Conservation (phyloP, 2,888 invertebrate species). For the Parnassius orleans region DNA sequence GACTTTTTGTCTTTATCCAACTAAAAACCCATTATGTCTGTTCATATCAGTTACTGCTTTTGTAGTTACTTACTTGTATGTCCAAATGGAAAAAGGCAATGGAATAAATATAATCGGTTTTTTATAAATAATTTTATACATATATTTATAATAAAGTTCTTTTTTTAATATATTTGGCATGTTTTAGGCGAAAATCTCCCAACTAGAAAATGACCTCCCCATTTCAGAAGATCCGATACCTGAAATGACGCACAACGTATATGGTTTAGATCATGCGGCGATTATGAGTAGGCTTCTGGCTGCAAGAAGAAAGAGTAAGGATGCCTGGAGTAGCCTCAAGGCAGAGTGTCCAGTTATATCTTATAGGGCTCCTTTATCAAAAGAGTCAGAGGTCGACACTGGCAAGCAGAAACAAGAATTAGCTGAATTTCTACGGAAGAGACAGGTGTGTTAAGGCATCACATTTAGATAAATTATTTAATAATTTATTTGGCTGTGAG, state of each 20-base stretch:
- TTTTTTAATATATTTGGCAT: background rate
- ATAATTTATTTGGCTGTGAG: background rate
- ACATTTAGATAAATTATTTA: background rate
- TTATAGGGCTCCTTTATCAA: constrained; percentile 44
- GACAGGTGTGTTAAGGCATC: constrained; percentile 57
- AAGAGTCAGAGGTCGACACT: constrained; percentile 39
- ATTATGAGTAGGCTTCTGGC: constrained; percentile 82
- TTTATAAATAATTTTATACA: too few species aligned
- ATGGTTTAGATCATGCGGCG: constrained; percentile 84
- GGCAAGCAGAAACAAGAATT: constrained; percentile 72
- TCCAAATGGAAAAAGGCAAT: too few species aligned
- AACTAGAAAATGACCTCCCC: constrained; percentile 57
- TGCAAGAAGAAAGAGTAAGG: constrained; percentile 74
- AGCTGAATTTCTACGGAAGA: constrained; percentile 76
- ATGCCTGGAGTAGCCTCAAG: constrained; percentile 73
- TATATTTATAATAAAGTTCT: background rate
- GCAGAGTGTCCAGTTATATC: constrained; percentile 51
- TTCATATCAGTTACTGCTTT: too few species aligned
- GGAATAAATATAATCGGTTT: too few species aligned
- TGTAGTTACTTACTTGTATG: too few species aligned
- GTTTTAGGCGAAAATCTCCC: constrained; percentile 64
- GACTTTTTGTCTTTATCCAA: too few species aligned
- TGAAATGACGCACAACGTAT: constrained; percentile 86
- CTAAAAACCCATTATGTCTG: too few species aligned
- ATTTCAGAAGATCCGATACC: constrained; percentile 77